Evolutionary conservation across 2,797 vertebrate genomes (phyloP), one percentile per base, ranked within the genome.

Genomic region (Eidolon dupreanum): DNA sequence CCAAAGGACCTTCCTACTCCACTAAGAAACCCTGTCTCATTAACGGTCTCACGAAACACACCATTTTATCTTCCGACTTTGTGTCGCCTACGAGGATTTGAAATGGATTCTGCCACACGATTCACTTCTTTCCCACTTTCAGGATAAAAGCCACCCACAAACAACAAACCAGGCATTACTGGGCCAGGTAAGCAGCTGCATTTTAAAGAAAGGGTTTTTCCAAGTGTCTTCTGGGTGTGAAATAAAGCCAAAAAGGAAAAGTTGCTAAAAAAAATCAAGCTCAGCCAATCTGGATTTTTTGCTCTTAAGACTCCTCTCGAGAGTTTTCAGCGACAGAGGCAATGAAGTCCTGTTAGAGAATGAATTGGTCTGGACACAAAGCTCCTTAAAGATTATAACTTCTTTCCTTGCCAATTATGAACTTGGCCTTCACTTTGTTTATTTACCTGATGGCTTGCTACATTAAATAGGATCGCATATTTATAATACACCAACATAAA

Each of bases 381-480:
- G 90, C 95, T 97, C 96, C 96, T 98, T 91, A 94, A 26, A 90
- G 86, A 96, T 88, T 95, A 96, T 71, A 85, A 95, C 74, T 86
- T 90, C 93, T 81, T 97, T 98, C 92, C 93, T 93, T 96, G 63
- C 96, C 98, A 98, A 97, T 96, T 98, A 97, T 94, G 95, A 97
- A 97, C 81, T 90, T 90, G 88, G 93, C 83, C 96, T 83, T 87
- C 98, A 96, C 95, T 98, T 98, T 98, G 96, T 97, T 98, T 97
- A 97, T 97, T 98, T 97, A 97, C 97, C 94, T 96, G 88, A 89
- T 92, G 92, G 88, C 73, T 97, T 95, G 90, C 95, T 98, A 92
- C 33, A 51, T 96, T 97, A 96, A 94, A 90, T 88, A 73, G 59
- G 90, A 94, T 97, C 96, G 74, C 97, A 90, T 97, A 97, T 97